Base-by-base conservation (phyloP, 1,140 invertebrate species). In the Rhizoglyphus robini region DNA sequence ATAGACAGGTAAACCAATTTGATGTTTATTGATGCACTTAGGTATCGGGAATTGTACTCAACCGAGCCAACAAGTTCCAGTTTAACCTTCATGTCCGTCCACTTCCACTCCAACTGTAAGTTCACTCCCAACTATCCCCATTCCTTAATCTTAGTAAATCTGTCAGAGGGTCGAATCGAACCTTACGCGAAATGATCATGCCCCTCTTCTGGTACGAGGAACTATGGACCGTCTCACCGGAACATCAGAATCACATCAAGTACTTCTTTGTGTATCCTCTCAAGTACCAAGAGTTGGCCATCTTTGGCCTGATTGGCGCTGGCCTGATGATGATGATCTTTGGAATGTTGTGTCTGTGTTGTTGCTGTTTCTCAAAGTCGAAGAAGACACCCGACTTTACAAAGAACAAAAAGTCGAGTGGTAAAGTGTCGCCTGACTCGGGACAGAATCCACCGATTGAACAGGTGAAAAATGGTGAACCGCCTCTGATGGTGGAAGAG, bases 201-300 rank as follows among this genome's bases (percentile, higher is more conserved):
- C 63, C 63, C 11, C 25, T 64, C 11, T 47, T 64, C 27, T 64
- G 63, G 63, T 64, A 49, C 29, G 51, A 64, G 41, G 63, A 64
- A 36, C 20, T 20, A 31, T 64, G 2, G 11, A 18, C 20, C 11
- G 29, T 29, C 23, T 47, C 41, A 3, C 23, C 20, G 13, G 41
- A 64, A 25, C n/a, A 48, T 27, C 41, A 49, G 11, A 48, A 64
- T 51, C 27, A 18, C 4, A 23, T 64, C 4, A 64, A 64, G 29
- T 49, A 48, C 20, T 64, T 54, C 29, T 64, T 64, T n/a, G 46
- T 64, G 23, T 64, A 51, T 34, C 63, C 63, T 15, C 8, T 31
- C 8, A 64, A 49, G 31, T 64, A 64, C 29, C 41, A 64, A 38
- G 63, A 64, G 29, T 27, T 23, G 18, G 46, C 15, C 11, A 30